Conservation (phyloP, 2,113 vertebrate species). For the Petromus typicus region DNA sequence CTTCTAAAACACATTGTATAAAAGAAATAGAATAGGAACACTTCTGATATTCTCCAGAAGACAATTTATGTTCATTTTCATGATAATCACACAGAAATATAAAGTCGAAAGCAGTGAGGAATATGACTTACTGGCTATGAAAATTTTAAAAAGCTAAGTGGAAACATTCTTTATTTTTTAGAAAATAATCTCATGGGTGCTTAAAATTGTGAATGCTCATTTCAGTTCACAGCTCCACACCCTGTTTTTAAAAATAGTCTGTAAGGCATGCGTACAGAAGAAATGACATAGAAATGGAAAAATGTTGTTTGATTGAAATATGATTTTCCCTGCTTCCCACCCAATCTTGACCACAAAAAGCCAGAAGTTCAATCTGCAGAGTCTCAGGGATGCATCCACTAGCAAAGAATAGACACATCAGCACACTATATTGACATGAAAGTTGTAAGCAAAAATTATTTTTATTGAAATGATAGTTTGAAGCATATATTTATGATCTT, state of each 20-base stretch:
- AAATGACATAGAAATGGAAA: not conserved
- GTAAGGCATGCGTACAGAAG: not conserved
- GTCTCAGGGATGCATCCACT: not conserved
- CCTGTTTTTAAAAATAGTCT: not conserved
- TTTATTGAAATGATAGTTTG: constrained; percentile 31
- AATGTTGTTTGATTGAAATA: not conserved
- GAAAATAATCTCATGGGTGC: not conserved
- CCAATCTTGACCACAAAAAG: not conserved
- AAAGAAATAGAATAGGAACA: not conserved
- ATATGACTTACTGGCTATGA: not conserved
- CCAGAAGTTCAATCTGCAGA: not conserved
- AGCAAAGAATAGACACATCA: not conserved
- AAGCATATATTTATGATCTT: not conserved
- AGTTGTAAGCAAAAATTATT: not conserved
- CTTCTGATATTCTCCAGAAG: not conserved
- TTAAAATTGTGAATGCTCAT: not conserved
- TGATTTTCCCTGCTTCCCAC: not conserved
- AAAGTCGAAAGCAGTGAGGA: not conserved
- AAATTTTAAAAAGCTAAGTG: not conserved
- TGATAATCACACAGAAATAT: not conserved
- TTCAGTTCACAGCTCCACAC: not conserved
- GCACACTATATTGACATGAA: not conserved
- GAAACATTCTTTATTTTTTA: not conserved
- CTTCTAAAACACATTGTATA: not conserved
- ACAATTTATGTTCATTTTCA: not conserved